Conservation (phyloP, 1,140 invertebrate genomes). For the Danaus melanippus region DNA sequence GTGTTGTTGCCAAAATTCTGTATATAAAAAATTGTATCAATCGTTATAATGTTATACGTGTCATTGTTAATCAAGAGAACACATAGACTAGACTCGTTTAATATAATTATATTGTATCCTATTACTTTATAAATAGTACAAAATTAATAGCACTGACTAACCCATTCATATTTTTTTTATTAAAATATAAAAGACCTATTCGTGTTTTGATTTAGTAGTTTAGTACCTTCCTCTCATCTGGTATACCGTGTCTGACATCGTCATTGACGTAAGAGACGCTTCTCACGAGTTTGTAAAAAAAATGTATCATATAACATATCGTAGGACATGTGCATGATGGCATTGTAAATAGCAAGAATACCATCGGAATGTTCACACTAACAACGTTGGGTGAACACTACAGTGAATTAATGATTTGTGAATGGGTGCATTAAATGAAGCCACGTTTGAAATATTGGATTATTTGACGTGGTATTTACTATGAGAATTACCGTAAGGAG, state of each 20-base stretch:
- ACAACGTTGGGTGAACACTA: constrained; percentile 44
- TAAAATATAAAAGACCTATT: constrained; percentile 67
- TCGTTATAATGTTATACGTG: constrained; percentile 8
- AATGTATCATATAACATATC: constrained; percentile 17
- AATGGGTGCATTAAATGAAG: constrained; percentile 18
- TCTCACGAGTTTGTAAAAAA: constrained; percentile 16
- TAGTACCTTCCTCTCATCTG: constrained; percentile 55
- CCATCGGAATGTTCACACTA: constrained; percentile 36
- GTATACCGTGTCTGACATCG: constrained; percentile 6
- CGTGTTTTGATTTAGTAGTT: constrained; percentile 69
- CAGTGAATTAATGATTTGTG: constrained; percentile 34
- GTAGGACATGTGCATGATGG: constrained; percentile 54
- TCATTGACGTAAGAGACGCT: constrained; percentile 11
- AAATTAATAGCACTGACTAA: constrained; percentile 57
- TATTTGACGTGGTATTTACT: constrained; percentile 49
- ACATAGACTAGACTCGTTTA: constrained; percentile 18
- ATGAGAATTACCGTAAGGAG: constrained; percentile 65
- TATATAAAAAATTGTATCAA: constrained; percentile 16
- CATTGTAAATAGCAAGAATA: constrained; percentile 59
- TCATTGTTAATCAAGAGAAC: constrained; percentile 22
- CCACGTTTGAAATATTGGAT: constrained; percentile 16
- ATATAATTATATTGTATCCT: constrained; percentile 21
- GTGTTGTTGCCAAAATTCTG: constrained; percentile 10
- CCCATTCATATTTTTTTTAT: constrained; percentile 56
- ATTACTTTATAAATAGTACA: constrained; percentile 54